Evolutionary conservation across 2,888 invertebrate species (phyloP), one percentile per base, ranked within the genome.

Genomic region (Oscheius sp.): DNA sequence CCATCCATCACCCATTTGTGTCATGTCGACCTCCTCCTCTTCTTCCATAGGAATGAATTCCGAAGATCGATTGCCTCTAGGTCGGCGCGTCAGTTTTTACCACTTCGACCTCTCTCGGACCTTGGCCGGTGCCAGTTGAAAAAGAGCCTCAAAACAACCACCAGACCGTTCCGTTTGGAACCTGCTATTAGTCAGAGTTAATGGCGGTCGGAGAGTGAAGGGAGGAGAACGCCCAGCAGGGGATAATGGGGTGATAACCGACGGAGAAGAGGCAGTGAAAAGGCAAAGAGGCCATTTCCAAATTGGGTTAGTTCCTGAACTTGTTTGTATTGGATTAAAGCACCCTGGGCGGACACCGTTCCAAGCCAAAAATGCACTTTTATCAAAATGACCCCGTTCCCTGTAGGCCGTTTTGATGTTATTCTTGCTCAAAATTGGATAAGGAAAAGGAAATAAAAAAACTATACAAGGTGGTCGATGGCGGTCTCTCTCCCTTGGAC

Each of bases 41-140:
- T 55, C 55, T 16, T 6, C 25, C 55, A 55, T 55, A 3, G 3
- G 23, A 25, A 43, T 27, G 35, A 9, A 35, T 43, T 18, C 45
- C n/a, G 43, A 61, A 61, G 61, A 61, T 61, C 61, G 61, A 61
- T 61, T 41, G 45, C 23, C 61, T 61, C 61, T 58, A 58, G 58
- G 29, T 27, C 58, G 58, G 25, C 29, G 58, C 25, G 58, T n/a
- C 25, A 29, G 58, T 58, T 58, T 58, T 58, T 58, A 29, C 43
- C 43, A 61, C 21, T 18, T 12, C 45, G 61, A 61, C 61, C 61
- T 61, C 61, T 43, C 61, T 21, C 58, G 58, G n/a, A n/a, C n/a
- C n/a, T n/a, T n/a, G n/a, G 58, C 25, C 58, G 27, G 29, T 58
- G 58, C 58, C 61, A 61, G 45, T 21, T 61, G 61, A 61, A 61